Base-by-base conservation (phyloP, 2,797 vertebrate genomes). In the Enteromius treurensis region DNA sequence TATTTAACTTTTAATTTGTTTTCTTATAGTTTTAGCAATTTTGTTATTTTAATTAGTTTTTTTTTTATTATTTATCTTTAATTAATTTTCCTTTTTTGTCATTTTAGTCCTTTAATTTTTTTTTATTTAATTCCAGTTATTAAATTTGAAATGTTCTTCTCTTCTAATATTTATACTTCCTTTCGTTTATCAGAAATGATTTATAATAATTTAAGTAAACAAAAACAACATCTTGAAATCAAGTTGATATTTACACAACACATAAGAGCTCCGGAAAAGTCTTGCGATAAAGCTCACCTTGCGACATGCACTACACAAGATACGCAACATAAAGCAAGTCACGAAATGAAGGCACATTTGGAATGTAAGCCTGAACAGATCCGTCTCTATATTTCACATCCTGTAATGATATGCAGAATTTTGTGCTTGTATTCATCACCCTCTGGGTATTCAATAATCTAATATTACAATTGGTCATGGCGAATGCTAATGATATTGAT, bases 391-490 rank as follows among this genome's bases (percentile, higher is more conserved):
- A 45, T 81, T 81, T 65, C 45, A 34, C 80, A 69, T 77, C 79
- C 77, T 76, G 62, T 81, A 77, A 81, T 81, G 75, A 84, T 79
- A 73, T 75, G 74, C 67, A 80, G 75, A 58, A 79, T 84, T 55
- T 64, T 68, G 64, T 77, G 91, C 91, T 91, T 89, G 90, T 91
- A 91, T 92, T 90, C 91, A 90, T 86, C 79, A 87, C 85, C 81
- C 89, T 91, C 91, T 93, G 92, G 92, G 93, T 92, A 93, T 93
- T 93, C 92, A 92, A 92, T 92, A 90, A 93, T 93, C 91, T 93
- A 93, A 93, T 93, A 92, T 93, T 92, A 92, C 90, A 87, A 94
- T 94, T 93, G 93, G 94, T 94, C 93, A 94, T 91, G 91, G 92
- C 88, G 91, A 92, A 92, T 91, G 90, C 89, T 90, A 88, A 91